Evolutionary conservation across 2,888 invertebrate genomes (phyloP), one percentile per base, ranked within the genome.

Genomic region (Platerodrilus igneus): DNA sequence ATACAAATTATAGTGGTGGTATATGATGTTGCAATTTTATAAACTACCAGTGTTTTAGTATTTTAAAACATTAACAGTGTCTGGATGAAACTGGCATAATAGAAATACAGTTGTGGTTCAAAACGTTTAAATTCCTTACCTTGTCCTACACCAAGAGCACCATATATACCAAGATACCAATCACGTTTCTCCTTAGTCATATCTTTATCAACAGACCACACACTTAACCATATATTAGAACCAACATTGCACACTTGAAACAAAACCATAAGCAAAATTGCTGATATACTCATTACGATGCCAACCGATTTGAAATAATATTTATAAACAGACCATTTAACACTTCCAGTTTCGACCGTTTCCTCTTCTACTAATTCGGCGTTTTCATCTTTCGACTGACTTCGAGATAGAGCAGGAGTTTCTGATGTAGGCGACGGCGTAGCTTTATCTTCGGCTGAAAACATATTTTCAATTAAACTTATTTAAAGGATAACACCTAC

Each of bases 321-420:
- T 54, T 85, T 78, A 70, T 95, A 94, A 0, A 96, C 93, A 43
- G 74, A 71, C 75, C 83, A 81, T 68, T 91, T 88, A 2, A 96
- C 90, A 60, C 86, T 87, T 57, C 96, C 96, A 1, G 89, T 92
- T 73, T 92, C 90, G 0, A 92, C 75, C 64, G 86, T 89, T 63
- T 96, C 96, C 0, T 77, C 78, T 68, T 93, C 91, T 48, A 94
- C 94, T 4, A 96, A 73, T 69, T 87, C 89, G 57, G 85, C 83
- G 18, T 73, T 74, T n/a, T n/a, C n/a, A 23, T 63, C 47, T 52
- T 37, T 14, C 2, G 34, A 25, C 14, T 38, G 16, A 29, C 13
- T 3, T 19, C 13, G 35, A 3, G 60, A 53, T 5, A 64, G 51
- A 62, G 62, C 63, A 2, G 62, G 42, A 35, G 59, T 63, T 7